These are phyloP conservation scores for Geodia barretti DNA, from an alignment of 37 sponge, comb jelly and placozoan genomes.

Conservation along the genomic window DNA sequence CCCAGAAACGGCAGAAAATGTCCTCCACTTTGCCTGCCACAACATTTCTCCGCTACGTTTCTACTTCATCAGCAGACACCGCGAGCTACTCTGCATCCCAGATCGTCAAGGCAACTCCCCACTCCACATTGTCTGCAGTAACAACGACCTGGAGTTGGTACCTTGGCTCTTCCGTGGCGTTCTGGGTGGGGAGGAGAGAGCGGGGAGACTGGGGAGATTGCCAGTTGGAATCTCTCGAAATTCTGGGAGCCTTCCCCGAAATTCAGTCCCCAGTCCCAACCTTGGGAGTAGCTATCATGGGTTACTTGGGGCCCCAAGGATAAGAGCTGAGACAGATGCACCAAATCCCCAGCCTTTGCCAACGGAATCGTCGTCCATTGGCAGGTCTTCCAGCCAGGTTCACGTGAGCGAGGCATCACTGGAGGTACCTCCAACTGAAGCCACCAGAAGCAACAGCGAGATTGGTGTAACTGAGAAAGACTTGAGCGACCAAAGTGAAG, in stretches of 20 bases:
- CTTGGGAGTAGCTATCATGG: not conserved
- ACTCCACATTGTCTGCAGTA: slow-evolving; percentile 57
- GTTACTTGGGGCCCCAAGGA: not conserved
- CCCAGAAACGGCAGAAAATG: slow-evolving; percentile 16
- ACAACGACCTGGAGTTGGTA: slow-evolving; percentile 61
- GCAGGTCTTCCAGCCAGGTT: not conserved
- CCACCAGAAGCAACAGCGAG: not conserved
- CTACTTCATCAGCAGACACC: slow-evolving; percentile 40
- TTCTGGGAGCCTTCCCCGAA: not conserved
- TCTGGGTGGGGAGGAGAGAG: not conserved
- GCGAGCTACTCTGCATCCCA: slow-evolving; percentile 30
- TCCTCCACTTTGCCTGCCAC: slow-evolving; percentile 71
- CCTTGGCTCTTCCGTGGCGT: slow-evolving; percentile 62
- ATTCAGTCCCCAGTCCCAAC: not conserved
- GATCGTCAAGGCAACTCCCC: slow-evolving; percentile 43
- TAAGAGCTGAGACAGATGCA: too few species aligned
- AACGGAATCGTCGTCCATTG: not conserved
- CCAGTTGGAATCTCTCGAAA: not conserved
- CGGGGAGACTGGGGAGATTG: not conserved
- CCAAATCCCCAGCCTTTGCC: not conserved
- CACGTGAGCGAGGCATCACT: not conserved
- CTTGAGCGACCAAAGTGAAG: not conserved
- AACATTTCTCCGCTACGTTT: slow-evolving; percentile 44
- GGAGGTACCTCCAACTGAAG: not conserved
- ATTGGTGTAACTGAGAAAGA: too few species aligned